phyloP scores from a whole-genome alignment of 92 coral and sea anemone genomes.

The Chrysogorgia sp. region DNA sequence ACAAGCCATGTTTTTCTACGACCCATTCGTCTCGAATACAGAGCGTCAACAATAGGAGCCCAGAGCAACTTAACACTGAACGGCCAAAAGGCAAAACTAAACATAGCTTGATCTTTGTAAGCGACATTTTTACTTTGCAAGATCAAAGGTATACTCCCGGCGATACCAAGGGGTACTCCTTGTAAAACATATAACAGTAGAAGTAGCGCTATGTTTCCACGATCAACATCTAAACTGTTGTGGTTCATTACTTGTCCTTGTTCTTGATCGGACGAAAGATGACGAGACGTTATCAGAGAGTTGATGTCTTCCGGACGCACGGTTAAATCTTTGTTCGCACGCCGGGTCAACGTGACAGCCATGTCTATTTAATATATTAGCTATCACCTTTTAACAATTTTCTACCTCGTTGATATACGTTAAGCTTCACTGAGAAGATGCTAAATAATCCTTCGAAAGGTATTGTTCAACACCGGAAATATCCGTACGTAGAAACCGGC shows the following conservation, averaged over 20 bases:
- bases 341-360: too few relatives aligned
- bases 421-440: too few relatives aligned
- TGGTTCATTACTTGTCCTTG: slow-evolving; percentile 5
- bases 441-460: too few relatives aligned
- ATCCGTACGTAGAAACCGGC: too few relatives aligned
- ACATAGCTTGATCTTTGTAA: slow-evolving; percentile 89
- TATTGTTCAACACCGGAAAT: too few relatives aligned
- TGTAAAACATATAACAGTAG: slow-evolving; percentile 82
- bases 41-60: slow-evolving; percentile 98
- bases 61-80: slow-evolving; percentile 90
- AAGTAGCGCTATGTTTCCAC: slow-evolving; percentile 72
- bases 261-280: too few relatives aligned
- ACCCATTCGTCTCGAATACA: slow-evolving; percentile 81
- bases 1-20: slow-evolving; percentile 93
- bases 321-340: too few relatives aligned
- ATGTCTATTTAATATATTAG: too few relatives aligned
- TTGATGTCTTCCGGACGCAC: too few relatives aligned
- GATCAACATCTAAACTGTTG: slow-evolving; percentile 49
- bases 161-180: slow-evolving; percentile 90
- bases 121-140: slow-evolving; percentile 79
- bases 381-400: too few relatives aligned
- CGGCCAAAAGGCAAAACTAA: slow-evolving; percentile 97
- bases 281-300: too few relatives aligned
- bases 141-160: slow-evolving; percentile 89
- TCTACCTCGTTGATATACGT: too few relatives aligned